Conservation (phyloP, 2,797 vertebrate genomes). For the Halcyon badia region DNA sequence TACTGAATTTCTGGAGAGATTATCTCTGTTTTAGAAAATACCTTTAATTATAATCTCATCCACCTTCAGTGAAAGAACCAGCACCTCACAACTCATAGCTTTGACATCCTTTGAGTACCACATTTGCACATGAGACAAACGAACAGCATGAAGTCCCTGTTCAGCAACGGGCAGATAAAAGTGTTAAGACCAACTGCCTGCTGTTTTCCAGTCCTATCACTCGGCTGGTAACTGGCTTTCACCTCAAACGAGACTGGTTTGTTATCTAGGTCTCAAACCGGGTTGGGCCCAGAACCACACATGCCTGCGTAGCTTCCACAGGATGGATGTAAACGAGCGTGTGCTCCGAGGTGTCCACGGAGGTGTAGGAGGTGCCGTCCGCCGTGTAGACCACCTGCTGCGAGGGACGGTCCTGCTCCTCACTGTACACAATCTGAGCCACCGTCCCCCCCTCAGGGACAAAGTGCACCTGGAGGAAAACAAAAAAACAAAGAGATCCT, state of each 20-base stretch:
- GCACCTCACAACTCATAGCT: neutral
- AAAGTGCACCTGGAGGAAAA: slow-evolving; percentile 90
- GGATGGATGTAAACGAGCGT: slow-evolving; percentile 98
- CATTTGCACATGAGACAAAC: slow-evolving; percentile 14
- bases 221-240: neutral
- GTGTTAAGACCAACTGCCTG: neutral
- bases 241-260: neutral
- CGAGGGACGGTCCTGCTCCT: slow-evolving; percentile 88
- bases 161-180: neutral
- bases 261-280: neutral
- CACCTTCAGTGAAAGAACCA: neutral
- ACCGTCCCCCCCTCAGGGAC: slow-evolving; percentile 89
- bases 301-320: slow-evolving; percentile 93
- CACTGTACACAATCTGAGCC: slow-evolving; percentile 96
- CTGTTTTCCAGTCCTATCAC: neutral
- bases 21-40: neutral
- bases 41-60: neutral
- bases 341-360: slow-evolving; percentile 95
- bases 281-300: slow-evolving; percentile 11
- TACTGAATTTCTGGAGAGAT: slow-evolving; percentile 9
- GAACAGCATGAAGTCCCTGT: neutral
- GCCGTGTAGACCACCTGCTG: slow-evolving; percentile 97
- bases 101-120: neutral
- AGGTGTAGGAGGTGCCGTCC: slow-evolving; percentile 94
- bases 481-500: neutral